phyloP scores from a whole-genome alignment of 2,797 vertebrate genomes.

The Paratrypauchen microcephalus region DNA sequence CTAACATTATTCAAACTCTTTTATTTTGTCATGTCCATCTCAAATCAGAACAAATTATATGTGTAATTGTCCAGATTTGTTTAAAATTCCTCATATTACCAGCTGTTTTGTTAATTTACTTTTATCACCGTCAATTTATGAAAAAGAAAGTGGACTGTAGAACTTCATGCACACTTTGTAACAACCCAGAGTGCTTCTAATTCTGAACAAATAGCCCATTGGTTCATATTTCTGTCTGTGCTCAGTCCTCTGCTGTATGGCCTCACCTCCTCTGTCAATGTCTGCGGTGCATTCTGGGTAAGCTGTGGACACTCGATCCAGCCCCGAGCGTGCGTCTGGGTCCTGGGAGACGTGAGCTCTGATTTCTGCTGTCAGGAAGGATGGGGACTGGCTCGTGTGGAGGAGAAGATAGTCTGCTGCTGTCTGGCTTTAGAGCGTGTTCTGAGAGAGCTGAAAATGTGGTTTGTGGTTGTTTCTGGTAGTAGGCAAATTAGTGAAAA shows the following conservation, averaged over 20 bases:
- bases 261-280: slow-evolving; percentile 25
- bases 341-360: slow-evolving; percentile 2
- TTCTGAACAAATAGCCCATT: slow-evolving; percentile 19
- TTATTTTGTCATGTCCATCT: slow-evolving; percentile 1
- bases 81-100: slow-evolving; percentile 14
- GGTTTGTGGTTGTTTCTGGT: background rate
- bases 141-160: background rate
- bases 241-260: background rate
- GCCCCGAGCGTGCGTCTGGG: slow-evolving; percentile 14
- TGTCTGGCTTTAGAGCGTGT: slow-evolving; percentile 9
- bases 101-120: background rate
- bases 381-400: slow-evolving; percentile 30
- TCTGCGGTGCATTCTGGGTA: slow-evolving; percentile 32
- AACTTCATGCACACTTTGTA: background rate
- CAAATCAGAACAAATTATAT: slow-evolving; percentile 8
- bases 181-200: slow-evolving; percentile 12
- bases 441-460: background rate
- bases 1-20: too few species aligned
- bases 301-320: slow-evolving; percentile 34
- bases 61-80: slow-evolving; percentile 26
- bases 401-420: slow-evolving; percentile 30
- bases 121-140: background rate
- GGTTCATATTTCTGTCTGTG: slow-evolving; percentile 9
- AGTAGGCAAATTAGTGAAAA: background rate
- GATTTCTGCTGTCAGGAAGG: slow-evolving; percentile 21